Base-by-base conservation (phyloP, 2,797 vertebrate species). In the Poeciliopsis infans region DNA sequence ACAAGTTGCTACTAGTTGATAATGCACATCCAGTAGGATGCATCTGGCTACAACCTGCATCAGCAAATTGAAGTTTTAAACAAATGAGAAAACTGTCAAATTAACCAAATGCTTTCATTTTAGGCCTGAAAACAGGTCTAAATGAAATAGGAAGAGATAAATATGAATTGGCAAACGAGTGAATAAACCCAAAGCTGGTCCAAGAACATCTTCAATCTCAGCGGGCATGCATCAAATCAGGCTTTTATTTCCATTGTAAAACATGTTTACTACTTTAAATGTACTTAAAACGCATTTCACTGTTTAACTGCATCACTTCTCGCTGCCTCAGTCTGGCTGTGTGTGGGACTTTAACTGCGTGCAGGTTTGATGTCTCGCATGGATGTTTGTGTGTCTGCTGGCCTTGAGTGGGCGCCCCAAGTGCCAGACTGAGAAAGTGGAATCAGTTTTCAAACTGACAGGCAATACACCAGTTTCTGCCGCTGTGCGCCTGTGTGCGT, bases 381-480 rank as follows among this genome's bases (percentile, higher is more conserved):
- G 20, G 33, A 53, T 71, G 43, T 82, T 23, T 79, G 74, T 75
- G 59, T 46, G 70, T 79, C 28, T 72, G 64, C 23, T 74, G 74
- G 84, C 84, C 88, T 87, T 87, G 82, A 80, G 78, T 78, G 69
- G 45, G 20, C 12, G 55, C 51, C 49, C 70, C 18, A 41, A 75
- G 79, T 72, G 80, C 79, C 84, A 89, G 84, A 84, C 79, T 83
- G 84, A 83, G 77, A 90, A 83, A 82, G 85, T 88, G 78, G 81
- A 81, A 86, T 85, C 83, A 83, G 79, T 85, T 88, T 85, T 83
- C 79, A 86, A 81, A 69, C 81, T 85, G 86, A 90, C 85, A 90
- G 76, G 79, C 81, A 78, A 86, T 82, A 61, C 77, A 76, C 43
- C 80, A 84, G 76, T 73, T 59, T 59, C 64, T 64, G 77, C 79